These are phyloP conservation scores for Tachuris rubrigastra DNA, from an alignment of 2,113 vertebrate genomes.

Conservation along the genomic window DNA sequence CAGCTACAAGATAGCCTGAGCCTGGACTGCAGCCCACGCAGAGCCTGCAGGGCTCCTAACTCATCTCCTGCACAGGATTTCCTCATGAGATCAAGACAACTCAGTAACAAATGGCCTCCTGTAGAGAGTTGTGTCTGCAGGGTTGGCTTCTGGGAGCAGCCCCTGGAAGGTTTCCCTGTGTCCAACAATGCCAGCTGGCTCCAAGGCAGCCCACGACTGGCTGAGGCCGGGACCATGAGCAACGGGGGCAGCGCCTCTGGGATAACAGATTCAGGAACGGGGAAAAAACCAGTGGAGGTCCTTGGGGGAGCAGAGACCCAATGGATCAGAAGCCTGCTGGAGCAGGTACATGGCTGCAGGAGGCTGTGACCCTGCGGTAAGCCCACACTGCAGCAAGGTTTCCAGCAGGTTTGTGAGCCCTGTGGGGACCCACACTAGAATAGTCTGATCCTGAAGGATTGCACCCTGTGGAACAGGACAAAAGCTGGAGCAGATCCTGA, in stretches of 20 bases:
- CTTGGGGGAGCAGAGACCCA: not conserved
- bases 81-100: not conserved
- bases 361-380: too few species aligned
- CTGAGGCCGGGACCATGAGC: not conserved
- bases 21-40: not conserved
- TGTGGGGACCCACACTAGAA: not conserved
- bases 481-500: not conserved
- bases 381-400: too few species aligned
- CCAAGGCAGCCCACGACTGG: not conserved
- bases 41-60: not conserved
- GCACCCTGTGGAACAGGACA: too few species aligned
- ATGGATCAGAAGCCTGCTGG: not conserved
- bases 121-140: too few species aligned
- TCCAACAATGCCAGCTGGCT: not conserved
- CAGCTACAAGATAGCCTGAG: not conserved
- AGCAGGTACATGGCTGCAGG: not conserved
- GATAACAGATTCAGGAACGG: not conserved
- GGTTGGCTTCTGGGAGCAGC: not conserved
- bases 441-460: too few species aligned
- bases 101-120: not conserved
- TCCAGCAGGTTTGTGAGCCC: not conserved
- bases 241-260: not conserved
- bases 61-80: not conserved
- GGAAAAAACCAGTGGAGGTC: not conserved
- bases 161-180: not conserved